Evolutionary conservation across 2,797 vertebrate genomes (phyloP), one percentile per base, ranked within the genome.

Genomic region (Denticeps clupeoides): DNA sequence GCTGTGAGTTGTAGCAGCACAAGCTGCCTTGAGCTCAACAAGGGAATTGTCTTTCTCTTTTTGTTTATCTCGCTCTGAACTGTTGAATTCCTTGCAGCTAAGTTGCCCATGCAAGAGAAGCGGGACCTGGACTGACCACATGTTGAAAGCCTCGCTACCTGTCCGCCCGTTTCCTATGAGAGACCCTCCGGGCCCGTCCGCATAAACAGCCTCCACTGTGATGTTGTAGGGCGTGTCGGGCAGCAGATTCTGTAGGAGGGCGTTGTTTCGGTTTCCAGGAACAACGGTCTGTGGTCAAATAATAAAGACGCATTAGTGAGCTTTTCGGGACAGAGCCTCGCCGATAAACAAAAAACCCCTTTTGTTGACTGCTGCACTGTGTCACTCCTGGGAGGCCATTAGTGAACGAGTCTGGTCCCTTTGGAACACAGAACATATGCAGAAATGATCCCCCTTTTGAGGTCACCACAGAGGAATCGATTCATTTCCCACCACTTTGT

Each of bases 211-310:
- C 62, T 89, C 86, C 51, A 99, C 81, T 0, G 86, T 95, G 60
- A 99, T 92, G 85, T 90, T 93, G 73, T 98, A 99, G 0, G 89
- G 90, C 0, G 91, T 98, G 66, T 99, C 91, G 4, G 91, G 73
- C 1, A 77, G 67, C 37, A 99, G 80, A 3, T 87, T 88, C 56
- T 87, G 88, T 25, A 99, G 72, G 38, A 83, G 78, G 42, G 88
- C 89, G 43, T 88, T 97, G 73, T 97, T 97, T 69, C 91, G 88
- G 80, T 91, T 95, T 2, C 93, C 95, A 18, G 88, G 85, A 28
- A 93, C 91, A 12, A 77, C 74, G 1, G 87, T 84, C 95, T 99
- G 75, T 13, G 27, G 23, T 33, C 60, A 49, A 45, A 27, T 2
- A 35, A 16, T 16, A 53, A 1, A 43, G 28, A 47, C 18, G 32